Evolutionary conservation across 2,113 vertebrate genomes (phyloP).

Genomic region (Cyprinodon variegatus): DNA sequence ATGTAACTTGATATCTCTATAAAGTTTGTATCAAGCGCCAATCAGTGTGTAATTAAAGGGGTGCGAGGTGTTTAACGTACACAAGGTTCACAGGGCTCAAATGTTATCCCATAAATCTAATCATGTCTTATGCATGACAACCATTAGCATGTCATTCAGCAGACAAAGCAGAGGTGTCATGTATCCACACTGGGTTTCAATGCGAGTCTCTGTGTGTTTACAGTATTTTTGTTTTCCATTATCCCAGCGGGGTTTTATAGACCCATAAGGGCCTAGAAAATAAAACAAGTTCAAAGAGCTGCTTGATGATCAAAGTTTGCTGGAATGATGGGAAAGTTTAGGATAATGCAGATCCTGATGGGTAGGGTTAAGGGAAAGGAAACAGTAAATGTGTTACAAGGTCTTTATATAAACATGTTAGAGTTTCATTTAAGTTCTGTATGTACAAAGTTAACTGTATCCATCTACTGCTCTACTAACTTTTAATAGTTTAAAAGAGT

Average conservation of each 20-base stretch:
- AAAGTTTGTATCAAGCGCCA: background rate
- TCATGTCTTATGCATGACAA: slow-evolving; percentile 72
- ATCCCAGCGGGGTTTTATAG: background rate
- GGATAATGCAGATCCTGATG: background rate
- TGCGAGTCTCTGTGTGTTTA: slow-evolving; percentile 19
- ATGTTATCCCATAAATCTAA: slow-evolving; percentile 51
- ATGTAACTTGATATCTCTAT: background rate
- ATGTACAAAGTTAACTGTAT: background rate
- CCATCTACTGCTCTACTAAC: background rate
- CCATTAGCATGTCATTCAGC: slow-evolving; percentile 61
- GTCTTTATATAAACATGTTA: background rate
- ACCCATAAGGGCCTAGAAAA: background rate
- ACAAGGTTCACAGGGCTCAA: slow-evolving; percentile 58
- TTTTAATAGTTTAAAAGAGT: background rate
- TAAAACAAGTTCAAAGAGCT: background rate
- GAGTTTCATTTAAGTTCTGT: too few species aligned
- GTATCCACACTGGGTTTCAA: slow-evolving; percentile 13
- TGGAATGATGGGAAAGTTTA: background rate
- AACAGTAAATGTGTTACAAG: background rate
- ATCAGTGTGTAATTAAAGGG: slow-evolving; percentile 70
- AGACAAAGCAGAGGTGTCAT: slow-evolving; percentile 46
- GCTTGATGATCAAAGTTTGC: background rate
- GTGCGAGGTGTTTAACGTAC: slow-evolving; percentile 57
- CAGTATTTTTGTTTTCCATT: background rate
- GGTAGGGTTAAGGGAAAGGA: background rate